Conservation (phyloP, 2,113 vertebrate species). For the Zosterops japonicus region DNA sequence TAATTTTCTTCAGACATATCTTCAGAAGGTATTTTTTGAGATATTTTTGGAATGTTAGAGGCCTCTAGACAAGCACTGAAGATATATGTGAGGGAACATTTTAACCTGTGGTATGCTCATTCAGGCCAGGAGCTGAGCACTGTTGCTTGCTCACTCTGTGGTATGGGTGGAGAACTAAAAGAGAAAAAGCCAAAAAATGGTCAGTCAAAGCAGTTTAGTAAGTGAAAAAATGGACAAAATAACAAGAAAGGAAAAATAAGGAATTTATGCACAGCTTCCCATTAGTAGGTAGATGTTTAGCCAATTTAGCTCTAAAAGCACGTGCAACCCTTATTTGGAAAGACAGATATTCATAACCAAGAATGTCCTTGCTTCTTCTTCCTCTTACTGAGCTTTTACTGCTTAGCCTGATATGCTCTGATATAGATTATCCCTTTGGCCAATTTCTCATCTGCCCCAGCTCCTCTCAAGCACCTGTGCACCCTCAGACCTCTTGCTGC, state of each 20-base stretch:
- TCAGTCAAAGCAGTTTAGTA: background rate
- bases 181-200: background rate
- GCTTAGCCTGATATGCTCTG: too few species aligned
- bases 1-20: background rate
- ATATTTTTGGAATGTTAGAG: background rate
- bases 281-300: background rate
- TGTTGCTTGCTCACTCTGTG: background rate
- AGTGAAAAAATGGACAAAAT: fast-evolving
- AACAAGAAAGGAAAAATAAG: background rate
- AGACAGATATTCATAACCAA: background rate
- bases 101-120: background rate
- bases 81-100: fast-evolving
- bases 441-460: background rate
- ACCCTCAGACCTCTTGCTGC: background rate
- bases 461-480: background rate
- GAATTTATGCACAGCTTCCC: background rate
- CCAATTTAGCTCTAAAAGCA: background rate
- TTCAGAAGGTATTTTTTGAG: background rate
- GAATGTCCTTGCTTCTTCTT: background rate
- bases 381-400: background rate
- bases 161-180: background rate
- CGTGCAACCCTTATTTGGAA: background rate
- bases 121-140: fast-evolving
- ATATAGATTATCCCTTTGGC: background rate
- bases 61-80: background rate